These are phyloP conservation scores for Morone saxatilis DNA, from an alignment of 2,113 vertebrate species.

Conservation along the genomic window DNA sequence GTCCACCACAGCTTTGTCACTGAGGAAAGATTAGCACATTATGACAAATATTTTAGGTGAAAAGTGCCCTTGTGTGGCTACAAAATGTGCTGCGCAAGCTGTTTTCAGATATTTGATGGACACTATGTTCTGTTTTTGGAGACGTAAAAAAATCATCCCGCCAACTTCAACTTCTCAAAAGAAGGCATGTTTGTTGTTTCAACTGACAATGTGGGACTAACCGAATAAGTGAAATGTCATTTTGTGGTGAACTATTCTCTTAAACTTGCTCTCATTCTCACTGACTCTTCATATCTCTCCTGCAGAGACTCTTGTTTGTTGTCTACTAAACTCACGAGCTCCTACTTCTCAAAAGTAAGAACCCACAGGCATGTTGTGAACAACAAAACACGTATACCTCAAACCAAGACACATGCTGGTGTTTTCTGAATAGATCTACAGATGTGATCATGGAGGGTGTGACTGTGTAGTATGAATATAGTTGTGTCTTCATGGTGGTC, in stretches of 20 bases:
- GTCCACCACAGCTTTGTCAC: not conserved
- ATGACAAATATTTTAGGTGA: conserved; percentile 16
- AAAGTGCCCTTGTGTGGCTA: not conserved
- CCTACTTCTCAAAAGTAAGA: conserved; percentile 8
- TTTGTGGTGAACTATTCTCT: conserved; percentile 36
- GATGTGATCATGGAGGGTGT: not conserved
- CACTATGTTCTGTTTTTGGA: not conserved
- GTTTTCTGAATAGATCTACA: conserved; percentile 13
- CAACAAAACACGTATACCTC: conserved; percentile 40
- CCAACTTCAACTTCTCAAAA: conserved; percentile 18
- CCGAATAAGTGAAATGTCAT: conserved; percentile 38
- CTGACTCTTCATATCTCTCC: conserved; percentile 1
- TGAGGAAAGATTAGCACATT: not conserved
- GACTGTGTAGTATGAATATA: not conserved
- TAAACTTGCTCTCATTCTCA: not conserved
- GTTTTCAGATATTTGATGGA: conserved; percentile 10
- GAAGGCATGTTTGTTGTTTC: conserved; percentile 20
- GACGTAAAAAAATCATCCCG: not conserved
- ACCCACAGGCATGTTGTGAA: conserved; percentile 56
- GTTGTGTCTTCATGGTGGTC: conserved; percentile 4
- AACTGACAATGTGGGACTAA: conserved; percentile 34
- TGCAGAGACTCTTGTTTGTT: conserved; percentile 14
- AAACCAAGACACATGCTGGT: conserved; percentile 28
- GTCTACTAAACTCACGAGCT: not conserved
- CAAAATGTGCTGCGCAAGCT: not conserved